phyloP scores from a whole-genome alignment of 2,888 invertebrate species.

The Tachystola acroxantha region DNA sequence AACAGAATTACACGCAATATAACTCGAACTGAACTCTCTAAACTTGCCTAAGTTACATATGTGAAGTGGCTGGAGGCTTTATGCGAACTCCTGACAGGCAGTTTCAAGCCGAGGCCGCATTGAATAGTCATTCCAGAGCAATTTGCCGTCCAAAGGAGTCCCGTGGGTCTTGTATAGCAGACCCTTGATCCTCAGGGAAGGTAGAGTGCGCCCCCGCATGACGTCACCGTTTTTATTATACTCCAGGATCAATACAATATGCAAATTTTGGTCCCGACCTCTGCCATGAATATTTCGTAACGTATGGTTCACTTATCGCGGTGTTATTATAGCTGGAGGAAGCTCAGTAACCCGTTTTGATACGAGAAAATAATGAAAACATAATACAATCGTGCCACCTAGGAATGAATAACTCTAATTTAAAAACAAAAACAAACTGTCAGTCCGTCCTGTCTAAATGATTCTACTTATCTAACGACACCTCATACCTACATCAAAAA shows the following conservation, averaged over 20 bases:
- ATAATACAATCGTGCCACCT: too few relatives aligned
- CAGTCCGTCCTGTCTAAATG: too few relatives aligned
- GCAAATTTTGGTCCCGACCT: constrained; percentile 1
- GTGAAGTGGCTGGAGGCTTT: constrained; percentile 21
- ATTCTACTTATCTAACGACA: too few relatives aligned
- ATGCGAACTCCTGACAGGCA: constrained; percentile 30
- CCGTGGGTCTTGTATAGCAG: constrained; percentile 33
- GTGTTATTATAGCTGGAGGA: neutral
- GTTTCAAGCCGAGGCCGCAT: constrained; percentile 34
- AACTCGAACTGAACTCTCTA: constrained; percentile 7
- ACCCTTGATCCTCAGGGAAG: constrained; percentile 25
- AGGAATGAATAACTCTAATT: too few relatives aligned
- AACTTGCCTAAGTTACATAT: constrained; percentile 18
- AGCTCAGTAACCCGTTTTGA: neutral
- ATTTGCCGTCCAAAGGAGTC: constrained; percentile 46
- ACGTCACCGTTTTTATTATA: constrained; percentile 22
- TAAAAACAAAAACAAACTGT: too few relatives aligned
- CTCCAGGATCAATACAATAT: constrained; percentile 20
- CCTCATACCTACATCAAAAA: too few relatives aligned
- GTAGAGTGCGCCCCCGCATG: constrained; percentile 25
- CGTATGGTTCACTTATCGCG: neutral
- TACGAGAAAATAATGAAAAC: neutral
- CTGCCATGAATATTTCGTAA: neutral
- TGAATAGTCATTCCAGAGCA: constrained; percentile 50
- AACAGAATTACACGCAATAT: constrained; percentile 2